These are phyloP conservation scores for Dichetophora obliterata DNA, from an alignment of 2,888 invertebrate genomes.

Conservation along the genomic window DNA sequence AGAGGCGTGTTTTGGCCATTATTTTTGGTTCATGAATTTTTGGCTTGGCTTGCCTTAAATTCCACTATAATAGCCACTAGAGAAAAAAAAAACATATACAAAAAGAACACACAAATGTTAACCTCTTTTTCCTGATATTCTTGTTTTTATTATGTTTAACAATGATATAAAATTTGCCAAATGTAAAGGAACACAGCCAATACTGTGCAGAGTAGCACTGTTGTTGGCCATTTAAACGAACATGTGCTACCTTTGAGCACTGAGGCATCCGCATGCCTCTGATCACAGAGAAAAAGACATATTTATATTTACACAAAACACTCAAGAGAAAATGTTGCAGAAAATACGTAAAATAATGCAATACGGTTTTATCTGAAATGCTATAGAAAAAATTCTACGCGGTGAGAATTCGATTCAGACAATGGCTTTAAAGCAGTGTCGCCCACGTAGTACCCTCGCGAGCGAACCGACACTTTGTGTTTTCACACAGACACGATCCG, in stretches of 20 bases:
- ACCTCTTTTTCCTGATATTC: constrained; percentile 6
- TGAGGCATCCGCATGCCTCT: not conserved
- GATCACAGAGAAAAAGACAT: not conserved
- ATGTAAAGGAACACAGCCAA: not conserved
- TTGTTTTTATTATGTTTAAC: not conserved
- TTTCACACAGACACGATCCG: too few relatives aligned
- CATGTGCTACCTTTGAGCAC: constrained; percentile 10
- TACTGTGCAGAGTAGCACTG: not conserved
- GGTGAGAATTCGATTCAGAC: too few relatives aligned
- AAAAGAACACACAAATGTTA: not conserved
- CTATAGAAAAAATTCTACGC: too few relatives aligned
- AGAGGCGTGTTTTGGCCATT: too few relatives aligned
- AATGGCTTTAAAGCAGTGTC: too few relatives aligned
- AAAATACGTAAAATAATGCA: too few relatives aligned
- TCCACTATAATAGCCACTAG: not conserved
- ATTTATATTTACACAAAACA: not conserved
- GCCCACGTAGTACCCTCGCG: too few relatives aligned
- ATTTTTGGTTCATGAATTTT: too few relatives aligned
- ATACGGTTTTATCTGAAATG: too few relatives aligned
- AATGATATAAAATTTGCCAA: constrained; percentile 13
- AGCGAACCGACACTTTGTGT: too few relatives aligned
- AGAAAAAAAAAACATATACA: not conserved
- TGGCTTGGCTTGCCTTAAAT: not conserved
- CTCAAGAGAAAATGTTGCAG: constrained; percentile 6
- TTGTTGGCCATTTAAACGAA: constrained; percentile 30